A percentile compares a stretch with the other conserved stretches of the same genome.
Evolutionary conservation across 2,113 vertebrate species (phyloP).

Genomic region (Diglossa brunneiventris): DNA sequence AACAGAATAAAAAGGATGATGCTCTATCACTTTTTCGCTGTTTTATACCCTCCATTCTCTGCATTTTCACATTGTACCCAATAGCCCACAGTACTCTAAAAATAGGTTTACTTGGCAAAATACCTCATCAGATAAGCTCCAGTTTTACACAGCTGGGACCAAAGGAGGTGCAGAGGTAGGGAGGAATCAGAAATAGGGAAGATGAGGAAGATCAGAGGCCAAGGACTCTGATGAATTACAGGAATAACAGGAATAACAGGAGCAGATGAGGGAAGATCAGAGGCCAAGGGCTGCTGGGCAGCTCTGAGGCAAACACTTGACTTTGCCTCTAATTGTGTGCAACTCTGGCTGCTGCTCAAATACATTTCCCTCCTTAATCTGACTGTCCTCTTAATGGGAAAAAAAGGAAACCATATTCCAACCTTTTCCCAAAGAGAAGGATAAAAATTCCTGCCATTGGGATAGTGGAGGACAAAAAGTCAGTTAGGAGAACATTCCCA

Average conservation of each 20-base stretch:
- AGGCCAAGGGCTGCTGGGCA: background rate
- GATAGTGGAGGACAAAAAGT: background rate
- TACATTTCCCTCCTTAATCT: background rate
- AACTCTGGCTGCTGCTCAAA: background rate
- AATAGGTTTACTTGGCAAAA: slow-evolving; percentile 17
- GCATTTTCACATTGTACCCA: background rate
- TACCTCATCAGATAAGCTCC: background rate
- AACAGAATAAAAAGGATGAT: background rate
- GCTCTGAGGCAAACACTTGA: background rate
- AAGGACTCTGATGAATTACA: background rate
- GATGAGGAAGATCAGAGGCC: background rate
- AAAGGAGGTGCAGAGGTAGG: background rate
- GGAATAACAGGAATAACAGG: background rate
- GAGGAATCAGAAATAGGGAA: background rate
- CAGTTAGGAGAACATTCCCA: background rate
- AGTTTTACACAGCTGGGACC: background rate
- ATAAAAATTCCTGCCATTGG: background rate
- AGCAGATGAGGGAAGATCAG: background rate
- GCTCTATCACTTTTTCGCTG: background rate
- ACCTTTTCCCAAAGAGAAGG: background rate
- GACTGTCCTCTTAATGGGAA: background rate
- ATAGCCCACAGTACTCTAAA: background rate
- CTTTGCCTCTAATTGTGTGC: background rate
- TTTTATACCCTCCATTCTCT: background rate
- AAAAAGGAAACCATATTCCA: background rate